phyloP scores from a whole-genome alignment of 2,888 invertebrate genomes.

The Drosophila neutralis region DNA sequence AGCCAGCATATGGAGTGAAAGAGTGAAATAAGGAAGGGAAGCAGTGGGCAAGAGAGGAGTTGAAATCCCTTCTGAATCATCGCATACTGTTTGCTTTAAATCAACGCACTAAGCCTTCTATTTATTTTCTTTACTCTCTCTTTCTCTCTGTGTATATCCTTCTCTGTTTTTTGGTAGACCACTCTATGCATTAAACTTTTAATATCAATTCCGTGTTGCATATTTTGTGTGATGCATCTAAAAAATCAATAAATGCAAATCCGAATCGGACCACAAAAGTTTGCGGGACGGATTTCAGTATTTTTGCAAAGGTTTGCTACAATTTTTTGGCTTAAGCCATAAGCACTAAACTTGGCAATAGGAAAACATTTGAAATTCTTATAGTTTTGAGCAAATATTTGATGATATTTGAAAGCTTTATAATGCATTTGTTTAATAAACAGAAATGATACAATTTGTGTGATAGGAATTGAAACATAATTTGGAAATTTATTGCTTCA shows the following conservation, averaged over 20 bases:
- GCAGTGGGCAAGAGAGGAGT: background rate
- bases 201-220: slow-evolving; percentile 68
- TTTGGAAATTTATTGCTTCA: background rate
- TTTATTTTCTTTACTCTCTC: slow-evolving; percentile 12
- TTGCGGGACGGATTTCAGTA: background rate
- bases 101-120: slow-evolving; percentile 44
- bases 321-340: background rate
- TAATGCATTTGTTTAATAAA: background rate
- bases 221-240: slow-evolving; percentile 52
- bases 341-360: background rate
- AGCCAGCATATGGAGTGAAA: background rate
- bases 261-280: slow-evolving; percentile 12
- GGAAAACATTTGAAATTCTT: background rate
- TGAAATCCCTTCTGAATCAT: slow-evolving; percentile 41
- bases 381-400: background rate
- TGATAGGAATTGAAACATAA: background rate
- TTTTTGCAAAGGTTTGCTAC: background rate
- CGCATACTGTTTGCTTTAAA: slow-evolving; percentile 47
- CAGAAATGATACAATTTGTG: no score
- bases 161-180: slow-evolving; percentile 14
- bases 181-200: slow-evolving; percentile 70
- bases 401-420: background rate
- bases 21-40: background rate
- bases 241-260: slow-evolving; percentile 41
- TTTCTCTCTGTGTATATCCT: slow-evolving; percentile 9